Evolutionary conservation across 2,888 invertebrate species (phyloP).

Genomic region (Caenorhabditis sp.): DNA sequence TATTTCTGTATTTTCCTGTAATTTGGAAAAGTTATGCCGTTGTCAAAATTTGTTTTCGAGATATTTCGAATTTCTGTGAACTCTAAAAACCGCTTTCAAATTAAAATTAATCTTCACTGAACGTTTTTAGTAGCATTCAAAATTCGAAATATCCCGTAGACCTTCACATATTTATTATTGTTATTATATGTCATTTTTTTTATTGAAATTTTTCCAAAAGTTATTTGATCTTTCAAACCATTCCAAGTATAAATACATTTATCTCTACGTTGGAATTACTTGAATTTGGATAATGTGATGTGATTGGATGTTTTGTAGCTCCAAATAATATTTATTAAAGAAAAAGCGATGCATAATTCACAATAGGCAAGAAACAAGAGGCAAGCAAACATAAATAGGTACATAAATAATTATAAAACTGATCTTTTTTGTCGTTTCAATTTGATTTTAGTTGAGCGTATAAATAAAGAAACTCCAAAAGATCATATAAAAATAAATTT

Average conservation of each 20-base stretch:
- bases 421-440: too few species aligned
- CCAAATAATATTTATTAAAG: background rate
- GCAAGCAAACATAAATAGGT: background rate
- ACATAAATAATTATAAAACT: background rate
- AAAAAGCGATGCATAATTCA: background rate
- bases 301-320: too few species aligned
- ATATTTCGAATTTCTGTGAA: background rate
- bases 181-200: conserved; percentile 4
- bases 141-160: too few species aligned
- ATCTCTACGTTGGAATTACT: too few species aligned
- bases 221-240: conserved; percentile 27
- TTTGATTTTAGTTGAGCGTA: too few species aligned
- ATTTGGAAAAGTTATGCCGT: conserved; percentile 30
- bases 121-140: too few species aligned
- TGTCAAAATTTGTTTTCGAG: conserved; percentile 6
- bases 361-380: background rate
- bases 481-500: background rate
- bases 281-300: too few species aligned
- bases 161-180: conserved; percentile 24
- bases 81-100: background rate
- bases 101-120: too few species aligned
- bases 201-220: conserved; percentile 3
- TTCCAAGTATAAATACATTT: conserved; percentile 11
- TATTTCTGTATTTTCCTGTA: conserved; percentile 13
- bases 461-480: too few species aligned